phyloP scores from a whole-genome alignment of 2,888 invertebrate genomes.

The Agrotis clavis region DNA sequence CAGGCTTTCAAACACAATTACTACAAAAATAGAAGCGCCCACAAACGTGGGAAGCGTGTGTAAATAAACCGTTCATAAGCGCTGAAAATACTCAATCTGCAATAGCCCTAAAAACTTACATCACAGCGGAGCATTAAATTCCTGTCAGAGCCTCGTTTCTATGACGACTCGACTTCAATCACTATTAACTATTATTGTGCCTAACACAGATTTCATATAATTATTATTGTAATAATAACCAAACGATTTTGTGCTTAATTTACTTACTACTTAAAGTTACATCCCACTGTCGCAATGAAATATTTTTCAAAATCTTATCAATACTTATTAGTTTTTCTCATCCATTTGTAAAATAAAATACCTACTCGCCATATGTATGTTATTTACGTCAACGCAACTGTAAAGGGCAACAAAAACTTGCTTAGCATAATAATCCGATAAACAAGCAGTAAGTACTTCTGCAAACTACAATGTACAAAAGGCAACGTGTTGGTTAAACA shows the following conservation, averaged over 20 bases:
- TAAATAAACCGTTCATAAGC: background rate
- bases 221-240: background rate
- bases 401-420: slow-evolving; percentile 11
- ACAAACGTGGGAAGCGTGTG: background rate
- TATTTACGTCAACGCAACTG: slow-evolving; percentile 39
- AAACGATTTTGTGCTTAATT: slow-evolving; percentile 35
- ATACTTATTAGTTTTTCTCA: slow-evolving; percentile 7
- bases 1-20: background rate
- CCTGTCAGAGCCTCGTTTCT: slow-evolving; percentile 31
- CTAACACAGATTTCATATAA: background rate
- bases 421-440: slow-evolving; percentile 7
- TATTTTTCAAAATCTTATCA: slow-evolving; percentile 23
- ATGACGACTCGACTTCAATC: slow-evolving; percentile 19
- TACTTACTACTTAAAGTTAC: background rate
- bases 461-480: background rate
- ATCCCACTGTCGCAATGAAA: slow-evolving; percentile 1
- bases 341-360: slow-evolving; percentile 29
- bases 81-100: slow-evolving; percentile 4
- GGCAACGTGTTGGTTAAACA: background rate
- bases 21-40: background rate
- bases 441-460: background rate
- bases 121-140: slow-evolving; percentile 55
- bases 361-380: slow-evolving; percentile 20
- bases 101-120: slow-evolving; percentile 27
- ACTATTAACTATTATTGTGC: slow-evolving; percentile 14